phyloP scores from a whole-genome alignment of 2,797 vertebrate genomes.

The Acropternis orthonyx region DNA sequence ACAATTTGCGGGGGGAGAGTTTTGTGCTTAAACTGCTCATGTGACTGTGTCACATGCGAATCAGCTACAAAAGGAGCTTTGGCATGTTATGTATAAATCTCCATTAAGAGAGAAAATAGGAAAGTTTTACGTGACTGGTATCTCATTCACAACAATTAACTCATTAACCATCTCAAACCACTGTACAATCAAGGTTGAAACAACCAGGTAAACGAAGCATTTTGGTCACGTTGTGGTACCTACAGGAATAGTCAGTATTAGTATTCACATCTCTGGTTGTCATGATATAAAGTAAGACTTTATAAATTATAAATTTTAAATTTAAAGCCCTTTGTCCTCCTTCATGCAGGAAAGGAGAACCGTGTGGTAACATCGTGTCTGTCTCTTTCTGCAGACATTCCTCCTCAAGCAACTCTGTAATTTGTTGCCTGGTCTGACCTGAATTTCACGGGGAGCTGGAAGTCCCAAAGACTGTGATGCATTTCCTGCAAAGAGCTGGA shows the following conservation, averaged over 20 bases:
- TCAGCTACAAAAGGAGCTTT: constrained; percentile 56
- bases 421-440: neutral
- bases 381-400: neutral
- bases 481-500: neutral
- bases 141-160: constrained; percentile 48
- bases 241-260: neutral
- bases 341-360: neutral
- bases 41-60: constrained; percentile 46
- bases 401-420: neutral
- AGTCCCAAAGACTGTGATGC: neutral
- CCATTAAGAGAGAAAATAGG: constrained; percentile 54
- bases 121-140: constrained; percentile 53
- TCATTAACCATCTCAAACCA: constrained; percentile 23
- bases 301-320: neutral
- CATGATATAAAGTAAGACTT: neutral
- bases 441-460: neutral
- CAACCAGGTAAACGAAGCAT: neutral
- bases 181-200: neutral
- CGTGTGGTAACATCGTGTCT: accelerated
- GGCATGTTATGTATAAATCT: constrained; percentile 45
- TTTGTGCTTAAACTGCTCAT: constrained; percentile 56
- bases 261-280: neutral
- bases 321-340: neutral
- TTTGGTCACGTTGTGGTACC: neutral
- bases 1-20: constrained; percentile 26